phyloP scores from a whole-genome alignment of 2,888 invertebrate species.

The Holacanthella duospinosa region DNA sequence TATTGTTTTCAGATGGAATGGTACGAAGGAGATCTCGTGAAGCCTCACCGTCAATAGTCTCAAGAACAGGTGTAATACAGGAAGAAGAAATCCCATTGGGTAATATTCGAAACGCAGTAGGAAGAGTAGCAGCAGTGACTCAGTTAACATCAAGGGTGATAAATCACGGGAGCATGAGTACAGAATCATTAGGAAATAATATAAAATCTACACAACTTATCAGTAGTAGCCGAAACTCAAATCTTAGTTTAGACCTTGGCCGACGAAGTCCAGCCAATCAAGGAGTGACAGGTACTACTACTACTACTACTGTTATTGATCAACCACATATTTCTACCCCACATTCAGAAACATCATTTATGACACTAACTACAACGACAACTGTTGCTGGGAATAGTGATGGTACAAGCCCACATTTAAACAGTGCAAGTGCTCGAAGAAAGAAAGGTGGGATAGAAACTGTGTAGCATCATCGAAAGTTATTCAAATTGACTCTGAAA shows the following conservation, averaged over 20 bases:
- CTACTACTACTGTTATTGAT: neutral
- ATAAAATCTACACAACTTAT: neutral
- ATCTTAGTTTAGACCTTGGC: neutral
- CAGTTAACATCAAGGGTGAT: neutral
- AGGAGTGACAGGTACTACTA: neutral
- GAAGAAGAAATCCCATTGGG: conserved; percentile 35
- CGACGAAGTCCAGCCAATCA: neutral
- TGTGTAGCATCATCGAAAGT: conserved; percentile 19
- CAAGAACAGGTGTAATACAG: conserved; percentile 5
- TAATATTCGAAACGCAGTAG: conserved; percentile 13
- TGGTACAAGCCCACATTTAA: neutral
- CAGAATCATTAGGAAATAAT: too few species aligned
- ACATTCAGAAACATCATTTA: conserved; percentile 33
- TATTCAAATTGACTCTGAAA: too few species aligned
- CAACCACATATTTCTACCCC: conserved; percentile 22
- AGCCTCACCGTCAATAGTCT: conserved; percentile 21
- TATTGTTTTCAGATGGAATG: neutral
- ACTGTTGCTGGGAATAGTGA: neutral
- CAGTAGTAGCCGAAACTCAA: neutral
- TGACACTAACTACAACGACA: conserved; percentile 11
- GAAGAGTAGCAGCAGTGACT: too few species aligned
- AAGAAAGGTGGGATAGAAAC: conserved; percentile 31
- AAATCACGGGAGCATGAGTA: too few species aligned
- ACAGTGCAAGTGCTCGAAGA: conserved; percentile 15
- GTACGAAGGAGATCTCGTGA: conserved; percentile 21